phyloP scores from a whole-genome alignment of 2,888 invertebrate genomes.

The Embidobia sp. region DNA sequence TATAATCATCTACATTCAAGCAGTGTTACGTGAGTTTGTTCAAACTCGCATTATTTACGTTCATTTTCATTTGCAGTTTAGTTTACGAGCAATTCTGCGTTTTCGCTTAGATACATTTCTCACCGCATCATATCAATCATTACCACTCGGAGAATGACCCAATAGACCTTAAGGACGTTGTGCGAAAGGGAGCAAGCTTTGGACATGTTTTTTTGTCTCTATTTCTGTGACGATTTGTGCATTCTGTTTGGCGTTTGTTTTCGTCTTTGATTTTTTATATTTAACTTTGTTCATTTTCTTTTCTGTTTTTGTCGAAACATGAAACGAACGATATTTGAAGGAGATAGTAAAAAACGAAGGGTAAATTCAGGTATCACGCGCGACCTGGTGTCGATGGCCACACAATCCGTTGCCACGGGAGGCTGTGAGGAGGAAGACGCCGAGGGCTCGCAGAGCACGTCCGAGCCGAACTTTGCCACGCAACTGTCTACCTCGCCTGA shows the following conservation, averaged over 20 bases:
- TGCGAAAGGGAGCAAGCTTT: conserved; percentile 26
- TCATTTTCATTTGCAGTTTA: conserved; percentile 20
- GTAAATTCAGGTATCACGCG: conserved; percentile 81
- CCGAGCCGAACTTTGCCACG: conserved; percentile 78
- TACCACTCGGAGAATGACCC: conserved; percentile 45
- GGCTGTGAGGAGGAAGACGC: conserved; percentile 79
- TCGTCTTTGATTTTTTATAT: conserved; percentile 11
- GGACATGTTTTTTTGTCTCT: conserved; percentile 2
- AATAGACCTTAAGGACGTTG: conserved; percentile 9
- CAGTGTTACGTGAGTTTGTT: conserved; percentile 79
- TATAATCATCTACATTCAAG: conserved; percentile 72
- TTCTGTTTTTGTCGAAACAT: neutral
- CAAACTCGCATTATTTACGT: conserved; percentile 49
- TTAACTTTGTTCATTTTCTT: conserved; percentile 9
- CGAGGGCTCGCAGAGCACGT: conserved; percentile 78
- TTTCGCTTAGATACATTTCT: neutral
- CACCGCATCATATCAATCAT: neutral
- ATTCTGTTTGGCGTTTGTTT: conserved; percentile 10
- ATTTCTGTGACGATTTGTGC: conserved; percentile 1
- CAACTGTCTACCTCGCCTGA: conserved; percentile 82
- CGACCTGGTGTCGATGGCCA: conserved; percentile 81
- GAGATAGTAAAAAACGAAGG: conserved; percentile 37
- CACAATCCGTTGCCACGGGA: conserved; percentile 77
- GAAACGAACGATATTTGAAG: neutral
- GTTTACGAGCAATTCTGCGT: neutral